Conservation (phyloP, 2,113 vertebrate species). For the Zapornia atra region DNA sequence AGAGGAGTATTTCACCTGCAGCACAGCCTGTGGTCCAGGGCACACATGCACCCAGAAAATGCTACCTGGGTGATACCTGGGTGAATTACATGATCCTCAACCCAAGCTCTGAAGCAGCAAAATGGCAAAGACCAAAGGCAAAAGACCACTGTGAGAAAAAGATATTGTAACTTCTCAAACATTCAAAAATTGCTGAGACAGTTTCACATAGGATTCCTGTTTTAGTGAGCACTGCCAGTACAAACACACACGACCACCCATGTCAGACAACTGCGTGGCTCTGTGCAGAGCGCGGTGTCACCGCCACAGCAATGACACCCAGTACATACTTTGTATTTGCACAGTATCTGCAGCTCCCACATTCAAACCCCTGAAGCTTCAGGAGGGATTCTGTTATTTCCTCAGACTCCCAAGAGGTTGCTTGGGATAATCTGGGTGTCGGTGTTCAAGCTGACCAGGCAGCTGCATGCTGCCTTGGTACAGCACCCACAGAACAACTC, state of each 20-base stretch:
- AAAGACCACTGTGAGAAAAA: neutral
- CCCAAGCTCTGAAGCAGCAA: neutral
- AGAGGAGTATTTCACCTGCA: neutral
- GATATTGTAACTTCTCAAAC: neutral
- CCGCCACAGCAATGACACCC: neutral
- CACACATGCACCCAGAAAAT: rapidly evolving
- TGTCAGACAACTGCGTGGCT: neutral
- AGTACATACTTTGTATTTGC: neutral
- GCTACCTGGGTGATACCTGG: neutral
- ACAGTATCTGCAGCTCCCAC: neutral
- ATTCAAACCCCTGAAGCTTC: neutral
- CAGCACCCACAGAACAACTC: neutral
- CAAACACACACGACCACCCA: slow-evolving; percentile 41
- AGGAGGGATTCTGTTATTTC: neutral
- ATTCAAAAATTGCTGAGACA: neutral
- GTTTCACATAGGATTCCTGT: neutral
- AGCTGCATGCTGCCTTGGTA: neutral
- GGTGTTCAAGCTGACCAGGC: rapidly evolving
- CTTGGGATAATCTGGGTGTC: neutral
- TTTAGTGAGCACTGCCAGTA: neutral
- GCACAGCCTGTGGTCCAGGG: rapidly evolving
- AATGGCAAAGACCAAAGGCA: neutral
- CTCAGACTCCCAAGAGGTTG: neutral
- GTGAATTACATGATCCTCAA: rapidly evolving
- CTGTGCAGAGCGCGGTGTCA: rapidly evolving